Percentiles rank a stretch among this genome's conserved stretches.
These are phyloP conservation scores for Potamarius usumacintae DNA, from an alignment of 2,113 vertebrate species.

Conservation along the genomic window DNA sequence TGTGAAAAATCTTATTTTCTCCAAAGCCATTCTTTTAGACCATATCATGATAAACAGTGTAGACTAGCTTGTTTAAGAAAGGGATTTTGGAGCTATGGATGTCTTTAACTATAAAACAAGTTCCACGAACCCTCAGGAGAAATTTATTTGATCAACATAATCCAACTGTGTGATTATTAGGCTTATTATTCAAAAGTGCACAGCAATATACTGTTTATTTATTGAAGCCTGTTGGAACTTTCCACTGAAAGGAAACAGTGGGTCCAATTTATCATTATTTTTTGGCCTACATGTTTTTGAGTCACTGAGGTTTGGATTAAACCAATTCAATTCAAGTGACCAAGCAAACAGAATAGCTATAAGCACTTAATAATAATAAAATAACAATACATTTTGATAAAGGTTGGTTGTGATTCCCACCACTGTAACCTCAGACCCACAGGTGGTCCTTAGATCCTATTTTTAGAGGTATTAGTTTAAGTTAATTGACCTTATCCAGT, in stretches of 20 bases:
- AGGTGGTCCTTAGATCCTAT: not conserved
- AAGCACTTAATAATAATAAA: not conserved
- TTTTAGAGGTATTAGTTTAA: not conserved
- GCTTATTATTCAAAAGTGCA: not conserved
- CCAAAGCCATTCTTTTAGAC: not conserved
- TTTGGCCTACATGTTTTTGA: not conserved
- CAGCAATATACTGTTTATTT: not conserved
- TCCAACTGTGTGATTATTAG: not conserved
- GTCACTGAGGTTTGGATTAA: not conserved
- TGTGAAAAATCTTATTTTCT: not conserved
- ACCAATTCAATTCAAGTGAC: not conserved
- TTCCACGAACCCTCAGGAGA: not conserved
- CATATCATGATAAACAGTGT: not conserved
- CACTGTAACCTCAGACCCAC: not conserved
- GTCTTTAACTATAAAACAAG: not conserved
- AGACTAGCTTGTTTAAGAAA: not conserved
- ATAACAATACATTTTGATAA: not conserved
- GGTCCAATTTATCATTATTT: not conserved
- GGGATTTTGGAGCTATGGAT: not conserved
- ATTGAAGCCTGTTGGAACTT: not conserved
- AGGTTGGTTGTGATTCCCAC: not conserved
- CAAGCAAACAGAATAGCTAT: not conserved
- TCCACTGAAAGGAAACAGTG: not conserved
- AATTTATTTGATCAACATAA: not conserved
- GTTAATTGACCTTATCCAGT: not conserved